Base-by-base conservation (phyloP, 1,140 invertebrate genomes). In the Heliothis subflexa region DNA sequence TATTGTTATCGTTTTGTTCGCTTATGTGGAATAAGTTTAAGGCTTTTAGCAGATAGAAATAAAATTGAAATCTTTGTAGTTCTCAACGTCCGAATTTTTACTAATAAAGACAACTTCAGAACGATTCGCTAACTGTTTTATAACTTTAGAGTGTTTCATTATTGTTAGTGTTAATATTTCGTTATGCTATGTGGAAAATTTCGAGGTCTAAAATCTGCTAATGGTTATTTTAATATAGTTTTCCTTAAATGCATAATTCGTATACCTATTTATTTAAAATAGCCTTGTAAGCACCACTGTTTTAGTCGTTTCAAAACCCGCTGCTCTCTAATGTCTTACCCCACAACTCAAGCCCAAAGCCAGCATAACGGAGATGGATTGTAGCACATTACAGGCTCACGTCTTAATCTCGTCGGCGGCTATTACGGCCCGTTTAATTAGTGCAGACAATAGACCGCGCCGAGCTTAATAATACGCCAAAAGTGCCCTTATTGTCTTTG, bases 341-440 rank as follows among this genome's bases (percentile, higher is more conserved):
- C 83, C 79, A 75, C 33, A 75, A 55, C 10, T 12, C 62, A 64
- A 71, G 52, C 72, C 61, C 77, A 76, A 47, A 66, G 73, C 70
- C 50, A 76, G 59, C 86, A 88, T 89, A 88, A 91, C 83, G 84
- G 86, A 90, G 91, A 92, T 86, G 79, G 83, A 92, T 92, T 86
- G 87, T 81, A 55, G 78, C 61, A 84, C 89, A 91, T 91, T 90
- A 91, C 83, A 78, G 40, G 80, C 81, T 84, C 85, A 88, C 85
- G 85, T 89, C 89, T 92, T 92, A 91, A 92, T 92, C 85, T 86
- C 61, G 66, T 68, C 83, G 70, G 75, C 71, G 84, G 84, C 89
- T 87, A 92, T 91, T 91, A 92, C 86, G 85, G 81, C 72, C 81
- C 83, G 85, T 89, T 89, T 90, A 92, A 92, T 92, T 91, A 88